These are phyloP conservation scores for Trisateles emortualis DNA, from an alignment of 2,888 invertebrate genomes.

Conservation along the genomic window DNA sequence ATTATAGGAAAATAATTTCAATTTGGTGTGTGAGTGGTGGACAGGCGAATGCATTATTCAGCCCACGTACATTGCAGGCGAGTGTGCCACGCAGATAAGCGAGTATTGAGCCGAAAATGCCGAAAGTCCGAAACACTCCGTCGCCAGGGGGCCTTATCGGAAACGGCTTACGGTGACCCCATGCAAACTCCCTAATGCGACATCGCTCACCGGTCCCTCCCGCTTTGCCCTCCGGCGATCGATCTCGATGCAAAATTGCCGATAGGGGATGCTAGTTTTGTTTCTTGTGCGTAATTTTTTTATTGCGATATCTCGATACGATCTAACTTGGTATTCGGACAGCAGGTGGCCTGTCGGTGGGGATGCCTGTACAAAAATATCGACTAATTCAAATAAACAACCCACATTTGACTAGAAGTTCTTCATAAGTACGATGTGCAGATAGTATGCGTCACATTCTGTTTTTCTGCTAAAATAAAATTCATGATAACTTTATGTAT, in stretches of 20 bases:
- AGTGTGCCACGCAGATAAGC: slow-evolving; percentile 82
- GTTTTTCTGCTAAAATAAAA: slow-evolving; percentile 4
- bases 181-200: slow-evolving; percentile 84
- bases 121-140: slow-evolving; percentile 60
- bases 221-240: slow-evolving; percentile 70
- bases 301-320: slow-evolving; percentile 65
- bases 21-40: slow-evolving; percentile 69
- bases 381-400: too few relatives aligned
- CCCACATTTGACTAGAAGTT: not conserved
- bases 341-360: slow-evolving; percentile 41
- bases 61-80: slow-evolving; percentile 77
- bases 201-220: slow-evolving; percentile 72
- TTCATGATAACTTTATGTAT: slow-evolving; percentile 10
- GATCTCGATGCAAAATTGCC: slow-evolving; percentile 84
- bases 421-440: not conserved
- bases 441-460: not conserved
- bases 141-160: slow-evolving; percentile 83
- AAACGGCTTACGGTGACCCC: slow-evolving; percentile 87
- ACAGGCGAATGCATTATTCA: slow-evolving; percentile 76
- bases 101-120: slow-evolving; percentile 68
- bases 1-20: slow-evolving; percentile 80
- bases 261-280: slow-evolving; percentile 73
- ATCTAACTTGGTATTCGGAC: slow-evolving; percentile 40
- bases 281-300: slow-evolving; percentile 75
- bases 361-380: not conserved